phyloP scores from a whole-genome alignment of 2,888 invertebrate species.

The Euclidia mi region DNA sequence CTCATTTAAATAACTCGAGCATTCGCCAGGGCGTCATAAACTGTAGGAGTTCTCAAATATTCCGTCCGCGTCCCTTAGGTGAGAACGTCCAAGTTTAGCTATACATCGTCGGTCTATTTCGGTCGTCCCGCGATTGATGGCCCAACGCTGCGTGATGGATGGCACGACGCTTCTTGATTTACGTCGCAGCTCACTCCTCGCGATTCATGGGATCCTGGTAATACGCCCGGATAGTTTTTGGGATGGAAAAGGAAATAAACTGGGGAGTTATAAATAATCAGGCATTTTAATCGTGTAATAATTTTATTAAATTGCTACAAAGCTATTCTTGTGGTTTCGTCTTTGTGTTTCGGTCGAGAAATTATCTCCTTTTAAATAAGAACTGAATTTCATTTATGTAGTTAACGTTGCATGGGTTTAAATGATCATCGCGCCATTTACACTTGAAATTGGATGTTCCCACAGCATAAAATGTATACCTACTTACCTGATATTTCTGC shows the following conservation, averaged over 20 bases:
- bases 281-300: conserved; percentile 60
- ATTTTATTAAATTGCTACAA: conserved; percentile 48
- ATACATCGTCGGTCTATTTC: conserved; percentile 78
- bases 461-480: no score
- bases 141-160: conserved; percentile 83
- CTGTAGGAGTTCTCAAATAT: conserved; percentile 42
- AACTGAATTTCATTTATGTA: no score
- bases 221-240: conserved; percentile 47
- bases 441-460: no score
- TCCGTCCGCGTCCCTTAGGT: conserved; percentile 60
- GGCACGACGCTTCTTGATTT: conserved; percentile 80
- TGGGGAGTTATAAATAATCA: conserved; percentile 46
- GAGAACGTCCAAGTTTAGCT: conserved; percentile 71
- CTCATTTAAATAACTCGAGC: conserved; percentile 49
- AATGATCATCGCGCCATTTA: no score
- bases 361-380: no score
- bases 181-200: conserved; percentile 74
- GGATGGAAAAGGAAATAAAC: conserved; percentile 57
- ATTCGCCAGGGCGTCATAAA: conserved; percentile 53
- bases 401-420: no score
- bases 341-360: background rate
- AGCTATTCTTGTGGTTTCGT: conserved; percentile 36
- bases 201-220: conserved; percentile 81
- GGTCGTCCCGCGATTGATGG: conserved; percentile 81
- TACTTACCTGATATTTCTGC: no score